A percentile compares a stretch with the other conserved stretches of the same genome.
These are phyloP conservation scores for Murina feae DNA, from an alignment of 2,113 vertebrate genomes.

Conservation along the genomic window DNA sequence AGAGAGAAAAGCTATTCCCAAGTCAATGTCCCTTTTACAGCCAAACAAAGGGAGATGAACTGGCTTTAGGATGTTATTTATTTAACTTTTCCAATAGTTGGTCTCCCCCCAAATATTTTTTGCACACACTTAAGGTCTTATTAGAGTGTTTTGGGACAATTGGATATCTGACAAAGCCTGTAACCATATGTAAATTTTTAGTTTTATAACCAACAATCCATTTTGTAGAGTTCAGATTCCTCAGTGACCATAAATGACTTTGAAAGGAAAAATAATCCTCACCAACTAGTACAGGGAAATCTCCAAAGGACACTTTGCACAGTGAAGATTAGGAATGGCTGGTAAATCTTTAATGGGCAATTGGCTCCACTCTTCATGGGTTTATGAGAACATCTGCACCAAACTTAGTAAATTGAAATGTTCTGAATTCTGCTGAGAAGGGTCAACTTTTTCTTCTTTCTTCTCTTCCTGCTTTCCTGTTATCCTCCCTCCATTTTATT, in stretches of 20 bases:
- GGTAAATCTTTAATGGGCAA: conserved; percentile 34
- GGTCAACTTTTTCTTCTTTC: not conserved
- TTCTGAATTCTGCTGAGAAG: not conserved
- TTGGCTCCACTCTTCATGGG: conserved; percentile 33
- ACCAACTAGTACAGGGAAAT: not conserved
- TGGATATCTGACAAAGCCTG: conserved; percentile 6
- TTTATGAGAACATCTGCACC: conserved; percentile 49
- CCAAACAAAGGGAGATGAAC: not conserved
- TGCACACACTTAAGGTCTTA: not conserved
- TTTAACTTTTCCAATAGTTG: not conserved
- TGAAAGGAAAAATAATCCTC: conserved; percentile 20
- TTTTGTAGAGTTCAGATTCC: conserved; percentile 25
- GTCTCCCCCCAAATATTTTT: not conserved
- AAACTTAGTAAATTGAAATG: not conserved
- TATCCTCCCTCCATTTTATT: not conserved
- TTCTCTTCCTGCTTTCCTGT: too few species aligned
- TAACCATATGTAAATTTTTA: conserved; percentile 22
- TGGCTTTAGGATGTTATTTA: conserved; percentile 11
- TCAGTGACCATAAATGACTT: conserved; percentile 48
- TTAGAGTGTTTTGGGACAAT: not conserved
- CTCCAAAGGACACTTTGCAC: conserved; percentile 6
- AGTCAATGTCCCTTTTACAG: not conserved
- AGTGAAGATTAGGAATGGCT: conserved; percentile 24
- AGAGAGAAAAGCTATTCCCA: not conserved
- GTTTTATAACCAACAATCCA: conserved; percentile 25